phyloP scores from a whole-genome alignment of 2,888 invertebrate species.

The Lutraria lutraria region DNA sequence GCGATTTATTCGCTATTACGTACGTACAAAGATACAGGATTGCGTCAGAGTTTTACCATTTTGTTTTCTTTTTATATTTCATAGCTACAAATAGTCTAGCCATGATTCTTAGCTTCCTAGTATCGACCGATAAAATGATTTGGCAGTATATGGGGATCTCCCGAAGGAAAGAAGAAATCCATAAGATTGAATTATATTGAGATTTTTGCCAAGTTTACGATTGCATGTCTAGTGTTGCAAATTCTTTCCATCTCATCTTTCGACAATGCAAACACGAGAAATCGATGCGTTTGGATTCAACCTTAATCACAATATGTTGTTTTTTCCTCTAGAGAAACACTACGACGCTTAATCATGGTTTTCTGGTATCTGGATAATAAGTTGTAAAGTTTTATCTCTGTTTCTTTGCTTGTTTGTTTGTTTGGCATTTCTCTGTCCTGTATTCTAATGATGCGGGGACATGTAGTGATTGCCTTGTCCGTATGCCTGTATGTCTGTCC shows the following conservation, averaged over 20 bases:
- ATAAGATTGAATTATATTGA: neutral
- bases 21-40: neutral
- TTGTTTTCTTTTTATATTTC: neutral
- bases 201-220: neutral
- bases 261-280: neutral
- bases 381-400: too few species aligned
- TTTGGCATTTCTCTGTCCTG: too few species aligned
- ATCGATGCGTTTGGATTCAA: neutral
- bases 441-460: too few species aligned
- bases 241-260: neutral
- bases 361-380: neutral
- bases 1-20: too few species aligned
- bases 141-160: neutral
- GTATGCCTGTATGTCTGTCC: too few species aligned
- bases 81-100: neutral
- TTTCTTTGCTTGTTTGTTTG: too few species aligned
- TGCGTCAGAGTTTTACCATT: neutral
- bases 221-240: conserved; percentile 14
- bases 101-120: neutral
- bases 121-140: conserved; percentile 14
- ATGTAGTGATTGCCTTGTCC: too few species aligned
- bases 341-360: neutral
- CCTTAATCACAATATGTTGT: neutral
- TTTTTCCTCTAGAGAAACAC: neutral
- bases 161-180: neutral